Evolutionary conservation across 2,797 vertebrate genomes (phyloP).

Genomic region (Geotrypetes seraphini): DNA sequence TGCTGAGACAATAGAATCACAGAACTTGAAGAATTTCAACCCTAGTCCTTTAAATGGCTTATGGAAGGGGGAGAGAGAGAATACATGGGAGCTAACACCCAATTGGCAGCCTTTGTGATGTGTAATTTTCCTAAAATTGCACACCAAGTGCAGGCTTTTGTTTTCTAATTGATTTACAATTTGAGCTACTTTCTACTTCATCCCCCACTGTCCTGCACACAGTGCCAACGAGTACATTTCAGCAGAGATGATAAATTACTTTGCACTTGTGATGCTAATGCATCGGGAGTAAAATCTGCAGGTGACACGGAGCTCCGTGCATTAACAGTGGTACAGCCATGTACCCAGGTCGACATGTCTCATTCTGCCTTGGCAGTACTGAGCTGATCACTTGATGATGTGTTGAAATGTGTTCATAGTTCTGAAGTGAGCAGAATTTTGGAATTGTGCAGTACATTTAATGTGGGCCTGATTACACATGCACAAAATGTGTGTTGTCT

Average conservation of each 20-base stretch:
- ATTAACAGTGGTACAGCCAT: constrained; percentile 17
- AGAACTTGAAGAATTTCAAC: neutral
- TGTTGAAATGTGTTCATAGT: too few species aligned
- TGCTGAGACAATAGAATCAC: too few species aligned
- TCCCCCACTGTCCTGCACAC: constrained; percentile 50
- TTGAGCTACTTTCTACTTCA: constrained; percentile 58
- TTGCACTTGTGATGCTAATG: constrained; percentile 63
- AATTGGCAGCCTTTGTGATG: constrained; percentile 60
- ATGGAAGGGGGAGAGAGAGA: constrained; percentile 21
- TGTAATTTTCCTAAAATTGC: constrained; percentile 64
- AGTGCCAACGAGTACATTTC: constrained; percentile 63
- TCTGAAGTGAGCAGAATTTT: too few species aligned
- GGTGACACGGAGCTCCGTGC: constrained; percentile 25
- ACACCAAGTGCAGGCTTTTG: constrained; percentile 61
- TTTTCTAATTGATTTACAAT: constrained; percentile 78
- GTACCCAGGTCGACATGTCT: too few species aligned
- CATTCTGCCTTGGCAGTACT: too few species aligned
- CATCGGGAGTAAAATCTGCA: constrained; percentile 43
- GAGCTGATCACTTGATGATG: too few species aligned
- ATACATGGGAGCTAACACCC: constrained; percentile 51
- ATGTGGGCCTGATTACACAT: too few species aligned
- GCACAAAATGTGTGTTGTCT: too few species aligned
- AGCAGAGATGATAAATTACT: constrained; percentile 69
- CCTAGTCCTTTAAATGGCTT: constrained; percentile 33
- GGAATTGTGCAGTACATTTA: too few species aligned